These are phyloP conservation scores for Dreissena polymorpha DNA, from an alignment of 1,140 invertebrate genomes.

Conservation along the genomic window DNA sequence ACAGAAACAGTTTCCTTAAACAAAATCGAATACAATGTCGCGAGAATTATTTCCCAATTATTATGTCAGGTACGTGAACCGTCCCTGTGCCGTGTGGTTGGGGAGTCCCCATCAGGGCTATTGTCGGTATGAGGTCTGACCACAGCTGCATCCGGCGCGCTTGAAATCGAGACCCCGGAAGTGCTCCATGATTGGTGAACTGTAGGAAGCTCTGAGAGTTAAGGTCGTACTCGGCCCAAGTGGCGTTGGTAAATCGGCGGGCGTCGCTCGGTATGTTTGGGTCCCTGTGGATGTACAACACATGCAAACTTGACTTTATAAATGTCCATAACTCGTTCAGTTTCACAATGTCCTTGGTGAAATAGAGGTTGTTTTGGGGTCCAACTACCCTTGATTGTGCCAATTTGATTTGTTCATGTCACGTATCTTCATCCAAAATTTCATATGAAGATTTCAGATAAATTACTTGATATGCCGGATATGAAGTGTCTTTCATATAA, in stretches of 20 bases:
- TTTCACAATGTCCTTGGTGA: neutral
- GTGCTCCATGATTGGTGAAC: neutral
- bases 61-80: too few relatives aligned
- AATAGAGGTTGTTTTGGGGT: neutral
- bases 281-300: slow-evolving; percentile 5
- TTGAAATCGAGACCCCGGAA: neutral
- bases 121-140: slow-evolving; percentile 5
- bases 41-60: too few relatives aligned
- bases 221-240: slow-evolving; percentile 21
- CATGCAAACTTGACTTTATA: neutral
- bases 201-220: slow-evolving; percentile 21
- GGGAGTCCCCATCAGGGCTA: neutral
- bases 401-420: too few relatives aligned
- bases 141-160: slow-evolving; percentile 18
- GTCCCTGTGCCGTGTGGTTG: too few relatives aligned
- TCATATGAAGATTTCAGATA: too few relatives aligned
- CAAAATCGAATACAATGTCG: too few relatives aligned
- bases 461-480: too few relatives aligned
- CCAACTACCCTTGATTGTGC: neutral
- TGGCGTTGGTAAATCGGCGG: neutral
- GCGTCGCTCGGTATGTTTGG: slow-evolving; percentile 13
- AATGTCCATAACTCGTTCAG: neutral
- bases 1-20: too few relatives aligned
- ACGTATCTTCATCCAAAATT: too few relatives aligned
- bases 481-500: too few relatives aligned